phyloP scores from a whole-genome alignment of 2,888 invertebrate species.

The Erannis defoliaria region DNA sequence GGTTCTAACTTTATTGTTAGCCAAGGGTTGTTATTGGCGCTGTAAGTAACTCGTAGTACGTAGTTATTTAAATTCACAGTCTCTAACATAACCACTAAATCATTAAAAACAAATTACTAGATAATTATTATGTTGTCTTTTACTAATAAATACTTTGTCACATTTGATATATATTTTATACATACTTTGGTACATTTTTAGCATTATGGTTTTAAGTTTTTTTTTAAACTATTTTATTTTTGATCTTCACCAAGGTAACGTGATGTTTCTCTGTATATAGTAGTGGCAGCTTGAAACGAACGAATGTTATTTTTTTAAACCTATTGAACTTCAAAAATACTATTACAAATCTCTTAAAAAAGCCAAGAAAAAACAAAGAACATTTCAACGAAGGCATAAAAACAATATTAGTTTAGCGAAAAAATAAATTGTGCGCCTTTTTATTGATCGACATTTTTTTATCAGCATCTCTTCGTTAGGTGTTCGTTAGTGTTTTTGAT shows the following conservation, averaged over 20 bases:
- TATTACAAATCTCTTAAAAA: neutral
- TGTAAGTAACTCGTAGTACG: too few species aligned
- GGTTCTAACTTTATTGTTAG: constrained; percentile 7
- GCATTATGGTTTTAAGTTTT: too few species aligned
- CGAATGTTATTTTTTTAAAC: neutral
- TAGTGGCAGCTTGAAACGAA: neutral
- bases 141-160: too few species aligned
- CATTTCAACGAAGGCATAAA: neutral
- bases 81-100: too few species aligned
- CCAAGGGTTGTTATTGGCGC: too few species aligned
- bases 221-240: too few species aligned
- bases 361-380: neutral
- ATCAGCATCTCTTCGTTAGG: constrained; percentile 33
- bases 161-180: too few species aligned
- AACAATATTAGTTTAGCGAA: neutral
- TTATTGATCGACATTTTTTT: constrained; percentile 30
- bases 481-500: constrained; percentile 24
- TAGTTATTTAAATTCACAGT: too few species aligned
- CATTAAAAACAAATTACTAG: too few species aligned
- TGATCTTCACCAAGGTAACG: neutral
- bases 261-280: neutral
- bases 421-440: constrained; percentile 1
- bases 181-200: too few species aligned
- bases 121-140: too few species aligned
- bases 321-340: neutral